These are phyloP conservation scores for Tetheella fluctuosa DNA, from an alignment of 2,888 invertebrate genomes.

Conservation along the genomic window DNA sequence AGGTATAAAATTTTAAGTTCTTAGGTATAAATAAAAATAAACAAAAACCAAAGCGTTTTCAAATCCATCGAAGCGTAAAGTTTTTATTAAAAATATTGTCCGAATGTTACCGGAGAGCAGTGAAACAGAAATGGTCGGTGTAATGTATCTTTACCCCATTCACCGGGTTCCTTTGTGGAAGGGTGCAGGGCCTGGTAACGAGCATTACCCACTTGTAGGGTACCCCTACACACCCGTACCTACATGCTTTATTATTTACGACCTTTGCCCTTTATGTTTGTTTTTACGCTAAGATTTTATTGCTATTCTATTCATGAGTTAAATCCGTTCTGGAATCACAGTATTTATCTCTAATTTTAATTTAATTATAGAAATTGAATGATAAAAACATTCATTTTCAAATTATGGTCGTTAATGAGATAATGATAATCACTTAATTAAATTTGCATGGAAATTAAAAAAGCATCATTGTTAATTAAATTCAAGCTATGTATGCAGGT, in stretches of 20 bases:
- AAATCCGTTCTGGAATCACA: conserved; percentile 64
- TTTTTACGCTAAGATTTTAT: conserved; percentile 83
- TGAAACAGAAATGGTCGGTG: conserved; percentile 69
- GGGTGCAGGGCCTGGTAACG: conserved; percentile 72
- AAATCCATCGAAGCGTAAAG: conserved; percentile 47
- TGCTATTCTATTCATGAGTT: conserved; percentile 77
- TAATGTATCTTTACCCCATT: conserved; percentile 78
- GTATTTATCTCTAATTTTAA: conserved; percentile 35
- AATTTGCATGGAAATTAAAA: too few species aligned
- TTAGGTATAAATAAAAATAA: background rate
- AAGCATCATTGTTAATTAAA: too few species aligned
- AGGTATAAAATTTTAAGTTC: too few species aligned
- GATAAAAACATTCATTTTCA: too few species aligned
- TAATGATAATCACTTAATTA: too few species aligned
- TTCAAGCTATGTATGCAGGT: too few species aligned
- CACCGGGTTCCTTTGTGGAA: conserved; percentile 70
- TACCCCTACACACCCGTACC: conserved; percentile 61
- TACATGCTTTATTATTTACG: conserved; percentile 83
- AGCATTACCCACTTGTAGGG: conserved; percentile 74
- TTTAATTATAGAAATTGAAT: conserved; percentile 14
- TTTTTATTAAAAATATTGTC: conserved; percentile 65
- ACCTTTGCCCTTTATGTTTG: conserved; percentile 77
- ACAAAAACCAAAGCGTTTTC: conserved; percentile 30
- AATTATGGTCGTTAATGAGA: too few species aligned
- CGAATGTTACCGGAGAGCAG: conserved; percentile 55